Evolutionary conservation across 2,888 invertebrate species (phyloP).

Genomic region (Stenolophus ochropezus): DNA sequence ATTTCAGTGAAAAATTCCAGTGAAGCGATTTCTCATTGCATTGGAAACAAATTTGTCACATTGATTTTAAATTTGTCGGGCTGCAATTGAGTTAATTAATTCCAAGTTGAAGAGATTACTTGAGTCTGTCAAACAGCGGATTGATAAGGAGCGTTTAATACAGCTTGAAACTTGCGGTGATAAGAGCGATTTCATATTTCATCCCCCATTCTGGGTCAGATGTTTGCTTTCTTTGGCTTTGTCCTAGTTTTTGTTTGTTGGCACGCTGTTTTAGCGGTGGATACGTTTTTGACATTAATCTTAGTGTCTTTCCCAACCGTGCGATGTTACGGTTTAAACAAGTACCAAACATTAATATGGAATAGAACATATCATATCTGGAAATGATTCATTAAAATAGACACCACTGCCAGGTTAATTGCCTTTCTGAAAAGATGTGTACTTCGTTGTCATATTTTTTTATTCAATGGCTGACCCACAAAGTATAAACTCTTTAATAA

Average conservation of each 20-base stretch:
- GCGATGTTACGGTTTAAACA: not conserved
- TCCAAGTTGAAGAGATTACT: not conserved
- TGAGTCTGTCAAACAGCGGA: constrained; percentile 31
- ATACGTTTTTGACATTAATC: not conserved
- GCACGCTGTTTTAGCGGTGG: not conserved
- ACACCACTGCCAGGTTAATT: too few species aligned
- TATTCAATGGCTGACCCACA: too few species aligned
- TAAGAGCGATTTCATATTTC: constrained; percentile 52
- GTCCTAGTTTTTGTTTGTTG: constrained; percentile 49
- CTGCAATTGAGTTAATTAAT: constrained; percentile 24
- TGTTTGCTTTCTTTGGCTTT: constrained; percentile 15
- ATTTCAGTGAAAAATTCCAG: not conserved
- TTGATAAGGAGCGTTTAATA: constrained; percentile 48
- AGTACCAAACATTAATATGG: too few species aligned
- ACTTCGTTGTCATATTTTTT: too few species aligned
- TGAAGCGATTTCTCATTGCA: not conserved
- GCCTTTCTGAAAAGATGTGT: too few species aligned
- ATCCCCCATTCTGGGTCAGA: constrained; percentile 11
- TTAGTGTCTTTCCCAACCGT: not conserved
- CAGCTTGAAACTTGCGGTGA: constrained; percentile 4
- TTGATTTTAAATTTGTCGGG: constrained; percentile 23
- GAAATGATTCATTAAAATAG: too few species aligned
- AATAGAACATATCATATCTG: too few species aligned
- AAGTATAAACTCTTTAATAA: too few species aligned
- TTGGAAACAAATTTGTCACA: not conserved